Percentiles rank a stretch among this genome's conserved stretches.
phyloP scores from a whole-genome alignment of 1,140 invertebrate genomes.

The Drosophila melanica region DNA sequence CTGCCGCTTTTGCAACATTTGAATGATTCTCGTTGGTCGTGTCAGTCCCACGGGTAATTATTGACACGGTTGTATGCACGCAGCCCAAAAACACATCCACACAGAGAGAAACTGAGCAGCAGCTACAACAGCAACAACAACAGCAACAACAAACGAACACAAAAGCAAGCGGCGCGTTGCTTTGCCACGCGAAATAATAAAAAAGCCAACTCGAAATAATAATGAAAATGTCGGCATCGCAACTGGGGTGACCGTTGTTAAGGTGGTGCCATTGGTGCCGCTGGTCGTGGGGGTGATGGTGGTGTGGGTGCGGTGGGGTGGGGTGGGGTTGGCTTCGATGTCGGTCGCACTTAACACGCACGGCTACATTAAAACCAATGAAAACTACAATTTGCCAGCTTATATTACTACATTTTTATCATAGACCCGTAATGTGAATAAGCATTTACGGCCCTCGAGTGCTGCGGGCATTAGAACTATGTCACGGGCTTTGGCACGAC shows the following conservation, averaged over 20 bases:
- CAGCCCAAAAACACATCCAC: conserved; percentile 68
- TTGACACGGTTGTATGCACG: conserved; percentile 84
- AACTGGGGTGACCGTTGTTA: conserved; percentile 27
- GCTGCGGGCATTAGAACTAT: conserved; percentile 33
- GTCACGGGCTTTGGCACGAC: conserved; percentile 20
- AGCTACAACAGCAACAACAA: conserved; percentile 1
- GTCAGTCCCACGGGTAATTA: conserved; percentile 84
- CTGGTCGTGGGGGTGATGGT: background rate
- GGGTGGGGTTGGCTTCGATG: conserved; percentile 25
- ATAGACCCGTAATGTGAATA: conserved; percentile 41
- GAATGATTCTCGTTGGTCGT: conserved; percentile 83
- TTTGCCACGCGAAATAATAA: conserved; percentile 75
- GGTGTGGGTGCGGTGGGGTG: conserved; percentile 1
- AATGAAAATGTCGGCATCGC: conserved; percentile 78
- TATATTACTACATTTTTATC: conserved; percentile 74
- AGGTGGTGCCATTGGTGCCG: conserved; percentile 11
- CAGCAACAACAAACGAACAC: conserved; percentile 26
- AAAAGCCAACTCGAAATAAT: conserved; percentile 75
- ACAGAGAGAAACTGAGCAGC: conserved; percentile 40
- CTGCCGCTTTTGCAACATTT: conserved; percentile 78
- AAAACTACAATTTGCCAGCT: conserved; percentile 78
- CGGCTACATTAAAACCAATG: conserved; percentile 77
- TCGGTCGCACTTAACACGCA: conserved; percentile 74
- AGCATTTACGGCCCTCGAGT: conserved; percentile 28
- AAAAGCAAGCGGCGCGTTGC: conserved; percentile 62